These are phyloP conservation scores for Mythimna ferrago DNA, from an alignment of 2,888 invertebrate species.

Conservation along the genomic window DNA sequence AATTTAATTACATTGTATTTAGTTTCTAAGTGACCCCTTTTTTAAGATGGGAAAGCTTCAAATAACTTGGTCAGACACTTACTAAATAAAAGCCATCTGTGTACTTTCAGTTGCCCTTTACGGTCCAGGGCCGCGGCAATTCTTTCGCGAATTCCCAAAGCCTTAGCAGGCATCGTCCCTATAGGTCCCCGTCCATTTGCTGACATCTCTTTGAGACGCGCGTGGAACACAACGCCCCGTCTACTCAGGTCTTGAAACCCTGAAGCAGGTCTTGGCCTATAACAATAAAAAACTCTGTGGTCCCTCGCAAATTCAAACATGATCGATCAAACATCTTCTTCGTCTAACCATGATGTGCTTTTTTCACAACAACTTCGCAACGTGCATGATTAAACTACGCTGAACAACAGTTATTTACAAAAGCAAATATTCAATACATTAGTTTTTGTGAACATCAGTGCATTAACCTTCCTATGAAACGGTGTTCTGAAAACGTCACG, in stretches of 20 bases:
- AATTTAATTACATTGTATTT: conserved; percentile 27
- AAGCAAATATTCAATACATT: conserved; percentile 43
- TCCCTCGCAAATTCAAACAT: conserved; percentile 16
- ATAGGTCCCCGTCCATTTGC: too few species aligned
- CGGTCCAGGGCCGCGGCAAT: too few species aligned
- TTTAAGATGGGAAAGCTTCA: too few species aligned
- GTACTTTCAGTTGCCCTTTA: too few species aligned
- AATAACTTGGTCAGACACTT: too few species aligned
- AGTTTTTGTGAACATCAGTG: conserved; percentile 48
- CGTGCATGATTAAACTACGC: conserved; percentile 24
- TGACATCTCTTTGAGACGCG: too few species aligned
- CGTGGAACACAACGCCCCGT: too few species aligned
- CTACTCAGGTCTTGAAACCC: neutral
- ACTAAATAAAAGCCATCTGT: too few species aligned
- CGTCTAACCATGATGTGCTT: neutral
- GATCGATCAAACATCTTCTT: neutral
- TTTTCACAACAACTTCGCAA: conserved; percentile 34
- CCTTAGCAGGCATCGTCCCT: too few species aligned
- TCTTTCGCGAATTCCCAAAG: too few species aligned
- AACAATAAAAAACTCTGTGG: conserved; percentile 14
- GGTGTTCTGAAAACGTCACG: conserved; percentile 48
- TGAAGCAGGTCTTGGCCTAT: conserved; percentile 32
- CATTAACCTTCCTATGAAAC: conserved; percentile 50
- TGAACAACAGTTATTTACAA: conserved; percentile 38
- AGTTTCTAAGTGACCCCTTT: conserved; percentile 23